A percentile compares a stretch with the other conserved stretches of the same genome.
phyloP scores from a whole-genome alignment of 2,113 vertebrate genomes.

The Ctenomys sociabilis region DNA sequence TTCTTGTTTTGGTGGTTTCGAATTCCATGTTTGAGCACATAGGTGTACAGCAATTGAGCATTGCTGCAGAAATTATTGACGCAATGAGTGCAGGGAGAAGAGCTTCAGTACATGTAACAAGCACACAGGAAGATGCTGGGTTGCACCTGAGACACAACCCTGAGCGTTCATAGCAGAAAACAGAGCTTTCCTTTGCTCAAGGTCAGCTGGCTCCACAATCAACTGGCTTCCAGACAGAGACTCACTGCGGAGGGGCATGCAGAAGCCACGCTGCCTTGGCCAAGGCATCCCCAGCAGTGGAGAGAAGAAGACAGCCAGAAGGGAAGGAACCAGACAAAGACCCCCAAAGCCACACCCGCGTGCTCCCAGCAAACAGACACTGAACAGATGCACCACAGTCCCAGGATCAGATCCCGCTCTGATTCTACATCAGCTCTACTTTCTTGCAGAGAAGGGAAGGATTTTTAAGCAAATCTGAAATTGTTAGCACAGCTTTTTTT shows the following conservation, averaged over 20 bases:
- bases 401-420: background rate
- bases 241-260: background rate
- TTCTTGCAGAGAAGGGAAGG: background rate
- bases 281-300: background rate
- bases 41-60: background rate
- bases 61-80: background rate
- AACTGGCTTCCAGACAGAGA: background rate
- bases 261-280: background rate
- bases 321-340: background rate
- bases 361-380: background rate
- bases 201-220: too few relatives aligned
- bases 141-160: background rate
- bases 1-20: background rate
- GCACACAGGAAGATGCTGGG: background rate
- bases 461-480: constrained; percentile 4
- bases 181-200: background rate
- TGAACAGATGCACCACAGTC: background rate
- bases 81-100: background rate
- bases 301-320: background rate
- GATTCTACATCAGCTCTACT: background rate
- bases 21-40: background rate
- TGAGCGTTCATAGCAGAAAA: background rate
- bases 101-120: background rate
- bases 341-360: background rate
- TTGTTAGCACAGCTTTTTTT: background rate